Conservation (phyloP, 2,888 invertebrate species). For the Platycnemis pennipes region DNA sequence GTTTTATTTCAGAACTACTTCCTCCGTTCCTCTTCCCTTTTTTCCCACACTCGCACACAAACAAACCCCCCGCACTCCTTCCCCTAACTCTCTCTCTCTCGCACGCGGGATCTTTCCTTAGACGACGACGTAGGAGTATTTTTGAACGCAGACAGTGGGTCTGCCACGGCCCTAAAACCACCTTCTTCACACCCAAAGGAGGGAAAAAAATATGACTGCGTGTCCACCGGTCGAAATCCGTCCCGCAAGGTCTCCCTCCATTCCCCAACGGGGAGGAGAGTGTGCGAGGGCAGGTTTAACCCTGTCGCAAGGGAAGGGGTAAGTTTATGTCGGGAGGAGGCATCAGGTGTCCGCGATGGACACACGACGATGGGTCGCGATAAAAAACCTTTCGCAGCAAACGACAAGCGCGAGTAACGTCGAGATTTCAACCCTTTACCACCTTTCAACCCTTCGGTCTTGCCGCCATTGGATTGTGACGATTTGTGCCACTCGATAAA, state of each 20-base stretch:
- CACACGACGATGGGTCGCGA: too few species aligned
- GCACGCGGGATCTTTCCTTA: slow-evolving; percentile 43
- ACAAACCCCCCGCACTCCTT: background rate
- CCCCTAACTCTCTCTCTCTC: background rate
- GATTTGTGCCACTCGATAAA: too few species aligned
- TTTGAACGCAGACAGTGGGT: slow-evolving; percentile 64
- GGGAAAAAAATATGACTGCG: background rate
- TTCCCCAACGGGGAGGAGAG: too few species aligned
- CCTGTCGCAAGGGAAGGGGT: too few species aligned
- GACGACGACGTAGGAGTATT: slow-evolving; percentile 52
- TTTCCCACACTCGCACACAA: slow-evolving; percentile 37
- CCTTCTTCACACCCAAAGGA: slow-evolving; percentile 5
- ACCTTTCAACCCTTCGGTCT: too few species aligned
- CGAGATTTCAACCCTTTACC: too few species aligned
- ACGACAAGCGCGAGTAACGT: too few species aligned
- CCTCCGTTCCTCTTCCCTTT: slow-evolving; percentile 1
- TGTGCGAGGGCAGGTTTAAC: too few species aligned
- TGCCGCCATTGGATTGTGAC: too few species aligned
- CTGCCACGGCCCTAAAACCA: slow-evolving; percentile 50
- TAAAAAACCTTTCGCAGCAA: too few species aligned
- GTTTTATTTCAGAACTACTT: slow-evolving; percentile 62
- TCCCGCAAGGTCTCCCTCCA: background rate
- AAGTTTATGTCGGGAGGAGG: too few species aligned
- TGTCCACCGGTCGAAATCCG: background rate
- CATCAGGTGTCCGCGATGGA: too few species aligned